Percentiles rank a stretch among this genome's conserved stretches.
Conservation (phyloP, 2,888 invertebrate species). For the Tineola bisselliella region DNA sequence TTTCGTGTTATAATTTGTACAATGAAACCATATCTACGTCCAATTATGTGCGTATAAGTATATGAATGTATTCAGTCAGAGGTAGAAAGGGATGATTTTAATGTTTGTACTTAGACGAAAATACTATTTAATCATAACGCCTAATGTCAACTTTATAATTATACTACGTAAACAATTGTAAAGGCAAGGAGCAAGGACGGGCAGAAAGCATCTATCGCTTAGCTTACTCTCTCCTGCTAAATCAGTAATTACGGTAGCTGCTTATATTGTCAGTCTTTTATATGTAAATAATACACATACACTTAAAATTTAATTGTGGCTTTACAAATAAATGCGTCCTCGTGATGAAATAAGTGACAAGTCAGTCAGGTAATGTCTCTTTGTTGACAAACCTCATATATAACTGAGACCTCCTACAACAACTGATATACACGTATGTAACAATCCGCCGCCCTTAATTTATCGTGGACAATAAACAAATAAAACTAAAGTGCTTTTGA, state of each 20-base stretch:
- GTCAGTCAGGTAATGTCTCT: constrained; percentile 19
- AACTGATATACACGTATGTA: constrained; percentile 15
- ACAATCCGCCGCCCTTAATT: constrained; percentile 12
- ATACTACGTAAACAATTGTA: constrained; percentile 35
- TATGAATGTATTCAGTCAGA: constrained; percentile 7
- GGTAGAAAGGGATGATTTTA: not conserved
- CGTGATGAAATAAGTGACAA: not conserved
- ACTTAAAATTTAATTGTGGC: constrained; percentile 5
- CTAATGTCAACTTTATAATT: constrained; percentile 13
- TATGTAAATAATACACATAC: constrained; percentile 9
- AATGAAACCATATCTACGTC: too few relatives aligned
- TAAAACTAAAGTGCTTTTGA: constrained; percentile 14
- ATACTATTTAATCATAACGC: constrained; percentile 16
- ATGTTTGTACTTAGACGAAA: not conserved
- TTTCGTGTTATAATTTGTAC: not conserved
- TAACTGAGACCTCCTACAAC: constrained; percentile 20
- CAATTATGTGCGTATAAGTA: not conserved
- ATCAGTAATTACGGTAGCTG: constrained; percentile 48
- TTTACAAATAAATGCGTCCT: not conserved
- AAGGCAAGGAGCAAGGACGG: constrained; percentile 67
- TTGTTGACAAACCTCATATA: constrained; percentile 31
- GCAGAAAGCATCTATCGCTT: constrained; percentile 55
- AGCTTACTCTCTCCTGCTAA: constrained; percentile 57
- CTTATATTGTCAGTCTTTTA: constrained; percentile 10
- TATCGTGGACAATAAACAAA: constrained; percentile 17